A percentile compares a stretch with the other conserved stretches of the same genome.
These are phyloP conservation scores for Fragum sueziense DNA, from an alignment of 2,888 invertebrate species.

Conservation along the genomic window DNA sequence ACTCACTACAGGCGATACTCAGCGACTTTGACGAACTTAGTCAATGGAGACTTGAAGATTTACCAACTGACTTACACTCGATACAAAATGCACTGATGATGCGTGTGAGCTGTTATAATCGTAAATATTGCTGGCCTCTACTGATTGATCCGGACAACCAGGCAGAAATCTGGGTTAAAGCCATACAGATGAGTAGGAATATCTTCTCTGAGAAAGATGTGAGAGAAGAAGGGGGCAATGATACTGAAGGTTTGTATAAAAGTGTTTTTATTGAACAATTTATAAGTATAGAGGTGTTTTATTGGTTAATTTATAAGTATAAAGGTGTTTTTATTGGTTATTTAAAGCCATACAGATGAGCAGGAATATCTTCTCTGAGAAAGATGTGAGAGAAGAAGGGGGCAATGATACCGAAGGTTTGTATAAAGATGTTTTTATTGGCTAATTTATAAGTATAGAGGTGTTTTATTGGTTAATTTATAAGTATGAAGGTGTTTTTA, in stretches of 20 bases:
- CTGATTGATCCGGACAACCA: conserved; percentile 80
- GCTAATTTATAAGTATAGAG: too few relatives aligned
- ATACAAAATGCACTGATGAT: conserved; percentile 80
- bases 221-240: conserved; percentile 59
- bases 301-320: too few relatives aligned
- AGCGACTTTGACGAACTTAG: conserved; percentile 75
- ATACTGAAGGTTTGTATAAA: conserved; percentile 62
- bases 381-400: conserved; percentile 65
- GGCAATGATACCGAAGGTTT: conserved; percentile 63
- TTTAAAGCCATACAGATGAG: conserved; percentile 75
- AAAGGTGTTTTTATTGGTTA: too few relatives aligned
- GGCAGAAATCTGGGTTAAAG: conserved; percentile 79
- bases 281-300: too few relatives aligned
- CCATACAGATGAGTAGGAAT: conserved; percentile 72
- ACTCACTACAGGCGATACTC: conserved; percentile 71
- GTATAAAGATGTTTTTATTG: too few relatives aligned
- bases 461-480: too few relatives aligned
- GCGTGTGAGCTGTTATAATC: conserved; percentile 74
- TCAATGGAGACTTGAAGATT: conserved; percentile 75
- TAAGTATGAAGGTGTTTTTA: too few relatives aligned
- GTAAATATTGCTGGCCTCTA: conserved; percentile 79
- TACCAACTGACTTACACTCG: conserved; percentile 79
- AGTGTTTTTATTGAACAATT: too few relatives aligned
- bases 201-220: conserved; percentile 73
- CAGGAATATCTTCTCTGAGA: conserved; percentile 71